These are phyloP conservation scores for Oplegnathus fasciatus DNA, from an alignment of 2,113 vertebrate species.

Conservation along the genomic window DNA sequence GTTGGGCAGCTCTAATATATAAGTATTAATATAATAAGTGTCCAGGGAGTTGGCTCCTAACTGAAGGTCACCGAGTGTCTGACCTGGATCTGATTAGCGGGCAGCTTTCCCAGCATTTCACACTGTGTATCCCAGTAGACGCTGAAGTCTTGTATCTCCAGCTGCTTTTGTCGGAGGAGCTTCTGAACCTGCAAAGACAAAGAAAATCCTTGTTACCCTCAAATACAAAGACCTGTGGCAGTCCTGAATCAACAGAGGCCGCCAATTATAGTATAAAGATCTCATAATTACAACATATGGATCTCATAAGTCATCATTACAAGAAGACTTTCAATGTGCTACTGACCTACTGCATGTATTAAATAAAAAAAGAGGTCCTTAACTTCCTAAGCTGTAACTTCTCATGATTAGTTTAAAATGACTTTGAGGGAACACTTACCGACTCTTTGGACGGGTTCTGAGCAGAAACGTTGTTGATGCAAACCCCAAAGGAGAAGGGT, in stretches of 20 bases:
- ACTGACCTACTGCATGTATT: not conserved
- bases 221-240: not conserved
- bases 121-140: constrained; percentile 95
- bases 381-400: too few species aligned
- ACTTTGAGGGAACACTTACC: constrained; percentile 79
- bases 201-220: not conserved
- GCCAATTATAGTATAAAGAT: not conserved
- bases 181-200: constrained; percentile 87
- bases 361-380: not conserved
- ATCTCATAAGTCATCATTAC: not conserved
- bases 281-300: too few species aligned
- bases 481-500: constrained; percentile 93
- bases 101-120: constrained; percentile 91
- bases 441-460: constrained; percentile 92
- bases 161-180: constrained; percentile 91
- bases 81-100: constrained; percentile 92
- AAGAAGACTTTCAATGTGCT: not conserved
- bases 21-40: too few species aligned
- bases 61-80: too few species aligned
- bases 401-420: not conserved
- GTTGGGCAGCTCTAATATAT: too few species aligned
- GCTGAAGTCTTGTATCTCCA: constrained; percentile 95
- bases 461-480: constrained; percentile 95
- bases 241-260: not conserved
- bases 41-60: not conserved